Conservation (phyloP, 2,797 vertebrate genomes). For the Phataginus tetradactyla region DNA sequence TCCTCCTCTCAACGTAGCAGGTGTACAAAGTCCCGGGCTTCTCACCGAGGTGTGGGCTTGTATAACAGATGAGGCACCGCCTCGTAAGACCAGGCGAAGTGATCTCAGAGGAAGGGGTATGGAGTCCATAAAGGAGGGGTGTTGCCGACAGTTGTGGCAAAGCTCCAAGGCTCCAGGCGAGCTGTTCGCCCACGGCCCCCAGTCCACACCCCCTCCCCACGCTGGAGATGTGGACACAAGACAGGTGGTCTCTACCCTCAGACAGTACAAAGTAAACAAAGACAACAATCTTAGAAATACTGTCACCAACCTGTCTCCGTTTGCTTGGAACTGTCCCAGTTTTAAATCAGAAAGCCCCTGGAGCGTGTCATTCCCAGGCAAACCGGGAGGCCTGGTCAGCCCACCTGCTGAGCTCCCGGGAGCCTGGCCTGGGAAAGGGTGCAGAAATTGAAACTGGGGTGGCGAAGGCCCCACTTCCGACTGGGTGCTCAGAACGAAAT, state of each 20-base stretch:
- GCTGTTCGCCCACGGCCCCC: too few relatives aligned
- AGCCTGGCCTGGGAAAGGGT: not conserved
- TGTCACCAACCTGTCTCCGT: not conserved
- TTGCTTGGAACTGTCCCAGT: not conserved
- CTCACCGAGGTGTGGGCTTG: conserved; percentile 1
- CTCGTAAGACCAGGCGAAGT: not conserved
- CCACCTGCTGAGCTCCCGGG: not conserved
- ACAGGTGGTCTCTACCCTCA: not conserved
- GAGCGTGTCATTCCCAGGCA: not conserved
- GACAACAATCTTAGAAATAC: not conserved
- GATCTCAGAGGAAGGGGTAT: not conserved
- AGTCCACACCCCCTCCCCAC: fast-evolving
- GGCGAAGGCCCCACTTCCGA: not conserved
- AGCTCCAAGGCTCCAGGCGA: fast-evolving
- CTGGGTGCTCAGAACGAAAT: not conserved
- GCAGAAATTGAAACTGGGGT: not conserved
- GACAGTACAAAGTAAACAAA: not conserved
- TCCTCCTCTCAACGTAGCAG: fast-evolving
- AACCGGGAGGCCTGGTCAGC: not conserved
- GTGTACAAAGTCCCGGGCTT: conserved; percentile 38
- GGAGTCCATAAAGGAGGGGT: conserved; percentile 20
- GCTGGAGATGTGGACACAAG: fast-evolving
- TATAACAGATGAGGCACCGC: not conserved
- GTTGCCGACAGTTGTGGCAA: not conserved
- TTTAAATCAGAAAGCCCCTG: not conserved